Percentiles rank a stretch among this genome's conserved stretches.
These are phyloP conservation scores for Muraenolepis orangiensis DNA, from an alignment of 2,797 vertebrate genomes.

Conservation along the genomic window DNA sequence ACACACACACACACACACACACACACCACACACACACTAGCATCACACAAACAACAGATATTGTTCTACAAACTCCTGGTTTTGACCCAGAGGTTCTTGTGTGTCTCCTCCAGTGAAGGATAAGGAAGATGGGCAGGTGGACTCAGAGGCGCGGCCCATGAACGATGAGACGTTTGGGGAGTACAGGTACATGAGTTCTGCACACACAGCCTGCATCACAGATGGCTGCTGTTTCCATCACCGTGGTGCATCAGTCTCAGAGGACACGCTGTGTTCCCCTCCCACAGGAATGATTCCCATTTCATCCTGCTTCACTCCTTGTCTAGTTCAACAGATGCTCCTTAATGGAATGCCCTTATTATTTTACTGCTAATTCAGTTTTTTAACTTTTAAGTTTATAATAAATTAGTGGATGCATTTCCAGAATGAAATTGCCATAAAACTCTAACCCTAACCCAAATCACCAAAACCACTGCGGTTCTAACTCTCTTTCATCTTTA, in stretches of 20 bases:
- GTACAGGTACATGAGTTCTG: slow-evolving; percentile 78
- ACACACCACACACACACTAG: neutral
- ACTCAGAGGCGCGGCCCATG: slow-evolving; percentile 88
- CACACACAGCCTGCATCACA: neutral
- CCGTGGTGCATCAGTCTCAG: neutral
- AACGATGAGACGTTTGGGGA: slow-evolving; percentile 92
- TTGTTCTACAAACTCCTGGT: neutral
- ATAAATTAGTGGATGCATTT: neutral
- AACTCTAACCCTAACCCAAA: neutral
- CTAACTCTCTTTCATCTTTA: neutral
- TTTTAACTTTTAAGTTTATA: neutral
- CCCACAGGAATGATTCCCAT: neutral
- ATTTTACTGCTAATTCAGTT: neutral
- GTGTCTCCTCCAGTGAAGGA: slow-evolving; percentile 80
- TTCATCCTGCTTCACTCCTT: neutral
- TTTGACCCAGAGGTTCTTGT: neutral
- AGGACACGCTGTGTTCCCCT: neutral
- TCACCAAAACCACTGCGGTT: neutral
- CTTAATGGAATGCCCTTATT: neutral
- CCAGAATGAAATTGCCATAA: neutral
- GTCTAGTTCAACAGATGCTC: neutral
- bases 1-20: neutral
- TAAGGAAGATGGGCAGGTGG: slow-evolving; percentile 88
- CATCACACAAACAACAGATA: neutral
- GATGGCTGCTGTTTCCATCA: neutral